Percentiles rank a stretch among this genome's conserved stretches.
Conservation (phyloP, 2,888 invertebrate species). For the Melanostoma scalare region DNA sequence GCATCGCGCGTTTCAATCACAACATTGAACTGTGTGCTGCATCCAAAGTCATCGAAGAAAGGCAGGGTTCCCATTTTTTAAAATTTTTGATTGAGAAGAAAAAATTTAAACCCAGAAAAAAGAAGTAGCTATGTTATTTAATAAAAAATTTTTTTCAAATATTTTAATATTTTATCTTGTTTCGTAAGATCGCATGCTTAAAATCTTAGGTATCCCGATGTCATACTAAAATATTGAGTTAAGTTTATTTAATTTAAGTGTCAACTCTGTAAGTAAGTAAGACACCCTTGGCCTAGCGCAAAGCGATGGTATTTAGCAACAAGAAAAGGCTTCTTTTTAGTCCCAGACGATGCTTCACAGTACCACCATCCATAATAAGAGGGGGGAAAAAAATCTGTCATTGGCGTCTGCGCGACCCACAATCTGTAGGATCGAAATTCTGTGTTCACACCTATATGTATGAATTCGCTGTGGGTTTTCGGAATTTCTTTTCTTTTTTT, state of each 20-base stretch:
- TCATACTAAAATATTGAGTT: no score
- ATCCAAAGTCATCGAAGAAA: neutral
- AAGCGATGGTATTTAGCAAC: conserved; percentile 63
- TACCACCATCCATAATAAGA: conserved; percentile 42
- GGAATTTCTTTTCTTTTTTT: conserved; percentile 23
- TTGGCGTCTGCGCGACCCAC: conserved; percentile 72
- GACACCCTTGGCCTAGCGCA: conserved; percentile 64
- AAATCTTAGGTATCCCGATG: no score
- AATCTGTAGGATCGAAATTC: conserved; percentile 59
- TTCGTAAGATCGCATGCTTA: no score
- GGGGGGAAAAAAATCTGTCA: conserved; percentile 28
- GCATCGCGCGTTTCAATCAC: conserved; percentile 58
- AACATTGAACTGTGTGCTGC: conserved; percentile 38
- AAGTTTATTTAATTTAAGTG: no score
- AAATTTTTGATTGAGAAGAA: neutral
- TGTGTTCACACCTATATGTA: conserved; percentile 66
- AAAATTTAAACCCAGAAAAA: neutral
- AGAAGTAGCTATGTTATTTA: no score
- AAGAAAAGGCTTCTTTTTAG: conserved; percentile 45
- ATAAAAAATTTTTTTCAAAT: no score
- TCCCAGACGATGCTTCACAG: conserved; percentile 45
- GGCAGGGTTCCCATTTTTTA: conserved; percentile 15
- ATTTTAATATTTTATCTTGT: no score
- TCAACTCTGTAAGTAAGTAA: neutral
- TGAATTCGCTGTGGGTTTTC: conserved; percentile 68